A percentile compares a stretch with the other conserved stretches of the same genome.
Evolutionary conservation across 2,888 invertebrate species (phyloP).

Genomic region (Eupithecia subumbrata): DNA sequence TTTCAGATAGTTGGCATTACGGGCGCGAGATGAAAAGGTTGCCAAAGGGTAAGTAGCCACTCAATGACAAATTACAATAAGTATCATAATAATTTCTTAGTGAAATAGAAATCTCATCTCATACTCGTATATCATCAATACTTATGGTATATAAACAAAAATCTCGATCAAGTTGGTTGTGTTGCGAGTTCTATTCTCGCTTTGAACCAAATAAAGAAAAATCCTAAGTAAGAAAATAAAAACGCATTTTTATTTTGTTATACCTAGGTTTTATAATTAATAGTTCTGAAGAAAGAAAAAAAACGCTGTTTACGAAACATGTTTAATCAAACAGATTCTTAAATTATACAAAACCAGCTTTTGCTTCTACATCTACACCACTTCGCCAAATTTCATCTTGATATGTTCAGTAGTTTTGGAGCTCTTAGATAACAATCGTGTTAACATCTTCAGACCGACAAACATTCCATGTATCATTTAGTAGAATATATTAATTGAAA

Average conservation of each 20-base stretch:
- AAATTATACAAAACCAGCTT: background rate
- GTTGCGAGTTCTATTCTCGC: background rate
- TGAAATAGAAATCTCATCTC: too few relatives aligned
- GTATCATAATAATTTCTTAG: too few relatives aligned
- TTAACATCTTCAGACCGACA: background rate
- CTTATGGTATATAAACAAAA: too few relatives aligned
- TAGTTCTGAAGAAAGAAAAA: background rate
- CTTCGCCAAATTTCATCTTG: background rate
- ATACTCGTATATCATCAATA: too few relatives aligned
- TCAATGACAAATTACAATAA: background rate
- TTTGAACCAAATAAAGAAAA: background rate
- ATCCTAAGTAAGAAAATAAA: background rate
- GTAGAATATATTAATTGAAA: too few relatives aligned
- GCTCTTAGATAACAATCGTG: background rate
- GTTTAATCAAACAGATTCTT: background rate
- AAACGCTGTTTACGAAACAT: background rate
- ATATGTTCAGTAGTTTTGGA: background rate
- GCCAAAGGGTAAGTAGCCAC: too few relatives aligned
- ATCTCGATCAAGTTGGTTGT: background rate
- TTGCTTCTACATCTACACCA: background rate
- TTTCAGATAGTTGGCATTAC: constrained; percentile 24
- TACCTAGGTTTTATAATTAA: background rate
- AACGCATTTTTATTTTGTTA: background rate
- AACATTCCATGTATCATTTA: too few relatives aligned
- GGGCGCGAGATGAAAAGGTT: too few relatives aligned